Evolutionary conservation across 2,888 invertebrate genomes (phyloP).

Genomic region (Nemotelus nigrinus): DNA sequence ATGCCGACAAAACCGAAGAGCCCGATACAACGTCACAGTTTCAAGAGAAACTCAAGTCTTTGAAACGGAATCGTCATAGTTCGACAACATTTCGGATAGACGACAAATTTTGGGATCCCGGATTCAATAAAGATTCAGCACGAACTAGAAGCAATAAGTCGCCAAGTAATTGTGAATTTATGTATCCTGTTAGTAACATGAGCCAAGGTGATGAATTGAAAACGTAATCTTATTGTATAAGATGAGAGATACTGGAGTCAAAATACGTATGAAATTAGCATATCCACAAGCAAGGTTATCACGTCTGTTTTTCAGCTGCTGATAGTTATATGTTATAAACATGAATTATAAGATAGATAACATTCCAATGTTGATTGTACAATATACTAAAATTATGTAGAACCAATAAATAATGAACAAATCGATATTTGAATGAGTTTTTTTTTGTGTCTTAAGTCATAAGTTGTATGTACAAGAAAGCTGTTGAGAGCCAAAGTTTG

Average conservation of each 20-base stretch:
- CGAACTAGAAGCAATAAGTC: neutral
- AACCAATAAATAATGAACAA: too few species aligned
- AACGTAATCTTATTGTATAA: neutral
- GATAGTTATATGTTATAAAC: too few species aligned
- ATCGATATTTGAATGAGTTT: too few species aligned
- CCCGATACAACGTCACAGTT: neutral
- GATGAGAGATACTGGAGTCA: too few species aligned
- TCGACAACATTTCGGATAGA: slow-evolving; percentile 17
- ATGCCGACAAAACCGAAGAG: slow-evolving; percentile 6
- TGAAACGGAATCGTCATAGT: neutral
- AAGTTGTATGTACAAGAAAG: too few species aligned
- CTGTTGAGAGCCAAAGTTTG: too few species aligned
- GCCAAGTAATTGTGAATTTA: neutral
- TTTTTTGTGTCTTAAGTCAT: too few species aligned
- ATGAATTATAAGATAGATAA: neutral
- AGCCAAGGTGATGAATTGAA: slow-evolving; percentile 17
- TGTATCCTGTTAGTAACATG: neutral
- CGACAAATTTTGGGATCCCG: neutral
- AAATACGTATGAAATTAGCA: neutral
- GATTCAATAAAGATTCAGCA: neutral
- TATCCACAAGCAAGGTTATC: neutral
- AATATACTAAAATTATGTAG: neutral
- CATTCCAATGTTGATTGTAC: slow-evolving; percentile 4
- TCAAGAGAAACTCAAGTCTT: neutral
- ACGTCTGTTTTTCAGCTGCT: too few species aligned